Percentiles rank a stretch among this genome's conserved stretches.
These are phyloP conservation scores for Arrhamphus sclerolepis DNA, from an alignment of 2,797 vertebrate genomes.

Conservation along the genomic window DNA sequence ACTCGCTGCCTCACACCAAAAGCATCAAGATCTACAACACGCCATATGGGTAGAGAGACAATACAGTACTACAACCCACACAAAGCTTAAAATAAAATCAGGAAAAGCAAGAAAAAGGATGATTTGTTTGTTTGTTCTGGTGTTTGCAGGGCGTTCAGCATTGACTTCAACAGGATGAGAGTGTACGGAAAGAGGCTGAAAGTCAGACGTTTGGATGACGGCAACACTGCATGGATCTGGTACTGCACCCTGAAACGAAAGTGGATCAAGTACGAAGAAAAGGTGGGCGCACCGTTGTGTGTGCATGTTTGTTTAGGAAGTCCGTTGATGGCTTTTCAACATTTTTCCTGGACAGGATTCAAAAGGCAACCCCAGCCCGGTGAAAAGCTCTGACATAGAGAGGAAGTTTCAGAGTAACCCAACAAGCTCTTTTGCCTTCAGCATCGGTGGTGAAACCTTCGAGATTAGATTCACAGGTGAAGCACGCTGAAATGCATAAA, in stretches of 20 bases:
- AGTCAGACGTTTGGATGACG: slow-evolving; percentile 74
- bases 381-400: slow-evolving; percentile 65
- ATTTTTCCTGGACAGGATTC: slow-evolving; percentile 44
- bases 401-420: slow-evolving; percentile 55
- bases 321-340: not conserved
- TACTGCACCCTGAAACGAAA: slow-evolving; percentile 50
- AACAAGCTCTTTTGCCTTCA: slow-evolving; percentile 41
- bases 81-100: no score
- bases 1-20: slow-evolving; percentile 66
- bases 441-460: slow-evolving; percentile 4
- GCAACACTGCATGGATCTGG: slow-evolving; percentile 70
- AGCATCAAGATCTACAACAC: slow-evolving; percentile 78
- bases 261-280: slow-evolving; percentile 69
- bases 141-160: slow-evolving; percentile 57
- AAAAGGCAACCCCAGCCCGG: slow-evolving; percentile 31
- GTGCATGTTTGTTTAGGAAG: no score
- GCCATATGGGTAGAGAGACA: slow-evolving; percentile 57
- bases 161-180: slow-evolving; percentile 71
- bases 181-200: slow-evolving; percentile 59
- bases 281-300: slow-evolving; percentile 48
- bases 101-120: no score
- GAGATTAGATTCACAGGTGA: slow-evolving; percentile 74
- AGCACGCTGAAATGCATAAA: not conserved
- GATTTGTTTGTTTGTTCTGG: no score
- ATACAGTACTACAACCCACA: no score